phyloP scores from a whole-genome alignment of 2,797 vertebrate genomes.

The Limnodromus scolopaceus region DNA sequence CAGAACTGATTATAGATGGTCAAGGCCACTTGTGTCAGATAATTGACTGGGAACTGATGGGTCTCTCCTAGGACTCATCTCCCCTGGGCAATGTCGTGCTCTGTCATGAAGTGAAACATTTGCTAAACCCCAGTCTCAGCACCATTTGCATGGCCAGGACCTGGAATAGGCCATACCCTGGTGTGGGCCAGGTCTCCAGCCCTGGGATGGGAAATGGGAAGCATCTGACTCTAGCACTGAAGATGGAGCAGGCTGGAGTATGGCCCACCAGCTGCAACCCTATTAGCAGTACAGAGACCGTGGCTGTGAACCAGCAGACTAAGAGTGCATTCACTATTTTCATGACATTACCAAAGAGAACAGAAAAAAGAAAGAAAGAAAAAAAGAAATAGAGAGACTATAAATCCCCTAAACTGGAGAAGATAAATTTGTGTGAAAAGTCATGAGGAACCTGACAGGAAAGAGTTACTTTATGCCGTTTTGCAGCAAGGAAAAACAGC shows the following conservation, averaged over 20 bases:
- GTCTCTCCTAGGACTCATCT: neutral
- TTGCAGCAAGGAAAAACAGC: conserved; percentile 29
- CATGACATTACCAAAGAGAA: neutral
- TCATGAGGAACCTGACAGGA: conserved; percentile 46
- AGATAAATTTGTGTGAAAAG: conserved; percentile 41
- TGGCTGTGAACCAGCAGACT: neutral
- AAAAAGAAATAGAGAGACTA: neutral
- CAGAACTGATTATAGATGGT: neutral
- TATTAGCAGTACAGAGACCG: accelerated
- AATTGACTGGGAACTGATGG: neutral
- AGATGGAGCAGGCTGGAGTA: neutral
- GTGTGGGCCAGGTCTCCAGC: neutral
- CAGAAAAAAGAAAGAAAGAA: neutral
- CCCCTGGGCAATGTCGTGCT: neutral
- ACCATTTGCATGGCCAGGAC: neutral
- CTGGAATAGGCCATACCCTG: neutral
- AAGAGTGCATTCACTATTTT: neutral
- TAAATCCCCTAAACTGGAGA: conserved; percentile 13
- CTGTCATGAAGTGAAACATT: neutral
- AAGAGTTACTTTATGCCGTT: conserved; percentile 54
- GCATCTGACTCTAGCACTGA: neutral
- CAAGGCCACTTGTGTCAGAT: neutral
- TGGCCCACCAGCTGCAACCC: neutral
- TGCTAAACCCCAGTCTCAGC: neutral
- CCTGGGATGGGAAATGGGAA: neutral